Percentiles rank a stretch among this genome's conserved stretches.
Conservation (phyloP, 2,113 vertebrate genomes). For the Rhabdornis inornatus region DNA sequence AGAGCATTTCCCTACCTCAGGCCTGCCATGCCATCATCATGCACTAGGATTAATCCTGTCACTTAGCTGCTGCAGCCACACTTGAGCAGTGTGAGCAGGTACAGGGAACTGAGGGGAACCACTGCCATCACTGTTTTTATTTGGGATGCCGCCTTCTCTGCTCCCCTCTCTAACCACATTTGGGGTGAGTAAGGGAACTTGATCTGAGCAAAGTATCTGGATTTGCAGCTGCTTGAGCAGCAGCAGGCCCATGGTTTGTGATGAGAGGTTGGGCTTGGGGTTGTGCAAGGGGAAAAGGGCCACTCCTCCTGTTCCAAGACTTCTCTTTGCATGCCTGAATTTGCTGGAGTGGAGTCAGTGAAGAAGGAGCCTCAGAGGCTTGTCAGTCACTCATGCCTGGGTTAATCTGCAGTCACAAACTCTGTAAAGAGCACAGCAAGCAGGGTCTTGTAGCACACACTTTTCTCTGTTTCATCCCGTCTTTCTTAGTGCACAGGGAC, state of each 20-base stretch:
- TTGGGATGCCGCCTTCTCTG: not conserved
- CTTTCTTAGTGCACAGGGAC: not conserved
- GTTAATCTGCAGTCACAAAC: not conserved
- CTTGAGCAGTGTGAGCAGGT: not conserved
- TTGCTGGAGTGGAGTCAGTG: not conserved
- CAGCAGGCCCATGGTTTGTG: not conserved
- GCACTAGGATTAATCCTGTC: not conserved
- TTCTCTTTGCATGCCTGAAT: not conserved
- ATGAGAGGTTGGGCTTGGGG: not conserved
- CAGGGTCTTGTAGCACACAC: not conserved
- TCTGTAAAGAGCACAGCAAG: not conserved
- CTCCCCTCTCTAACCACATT: not conserved
- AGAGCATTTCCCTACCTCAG: not conserved
- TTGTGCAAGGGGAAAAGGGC: not conserved
- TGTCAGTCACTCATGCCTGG: fast-evolving
- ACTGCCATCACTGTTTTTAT: fast-evolving
- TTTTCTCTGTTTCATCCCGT: not conserved
- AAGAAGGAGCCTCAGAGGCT: not conserved
- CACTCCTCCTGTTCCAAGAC: fast-evolving
- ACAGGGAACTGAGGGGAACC: not conserved
- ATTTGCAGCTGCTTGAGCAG: not conserved
- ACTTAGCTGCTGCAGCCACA: not conserved
- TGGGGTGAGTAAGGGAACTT: not conserved
- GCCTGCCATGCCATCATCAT: not conserved
- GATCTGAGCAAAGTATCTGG: not conserved